These are phyloP conservation scores for Bombylius discolor DNA, from an alignment of 2,888 invertebrate species.

Conservation along the genomic window DNA sequence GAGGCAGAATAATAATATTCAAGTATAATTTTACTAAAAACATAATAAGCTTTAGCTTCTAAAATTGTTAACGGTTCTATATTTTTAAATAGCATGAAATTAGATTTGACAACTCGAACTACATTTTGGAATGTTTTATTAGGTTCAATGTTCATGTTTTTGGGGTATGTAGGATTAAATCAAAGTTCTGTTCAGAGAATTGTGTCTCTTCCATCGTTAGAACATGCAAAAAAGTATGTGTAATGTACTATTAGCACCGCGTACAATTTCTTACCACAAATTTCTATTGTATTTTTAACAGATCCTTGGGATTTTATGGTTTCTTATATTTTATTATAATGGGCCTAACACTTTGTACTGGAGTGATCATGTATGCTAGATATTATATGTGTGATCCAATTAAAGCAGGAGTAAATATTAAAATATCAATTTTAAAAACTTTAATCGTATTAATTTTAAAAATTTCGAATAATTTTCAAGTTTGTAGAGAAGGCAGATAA, in stretches of 20 bases:
- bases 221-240: slow-evolving; percentile 41
- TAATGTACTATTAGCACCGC: too few species aligned
- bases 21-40: slow-evolving; percentile 22
- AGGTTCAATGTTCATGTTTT: slow-evolving; percentile 46
- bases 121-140: slow-evolving; percentile 50
- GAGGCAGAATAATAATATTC: slow-evolving; percentile 30
- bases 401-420: slow-evolving; percentile 31
- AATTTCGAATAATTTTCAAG: slow-evolving; percentile 8
- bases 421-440: too few species aligned
- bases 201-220: slow-evolving; percentile 45
- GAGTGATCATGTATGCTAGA: slow-evolving; percentile 43
- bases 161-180: slow-evolving; percentile 51
- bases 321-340: slow-evolving; percentile 43
- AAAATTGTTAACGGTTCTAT: neutral
- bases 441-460: neutral
- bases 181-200: slow-evolving; percentile 63
- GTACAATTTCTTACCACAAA: neutral
- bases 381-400: slow-evolving; percentile 49
- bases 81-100: slow-evolving; percentile 38
- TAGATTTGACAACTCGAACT: slow-evolving; percentile 47
- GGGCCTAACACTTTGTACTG: slow-evolving; percentile 45
- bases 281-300: slow-evolving; percentile 18
- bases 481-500: slow-evolving; percentile 35
- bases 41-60: too few species aligned
- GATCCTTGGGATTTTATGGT: slow-evolving; percentile 42